phyloP scores from a whole-genome alignment of 2,888 invertebrate species.

The Hemaris fuciformis region DNA sequence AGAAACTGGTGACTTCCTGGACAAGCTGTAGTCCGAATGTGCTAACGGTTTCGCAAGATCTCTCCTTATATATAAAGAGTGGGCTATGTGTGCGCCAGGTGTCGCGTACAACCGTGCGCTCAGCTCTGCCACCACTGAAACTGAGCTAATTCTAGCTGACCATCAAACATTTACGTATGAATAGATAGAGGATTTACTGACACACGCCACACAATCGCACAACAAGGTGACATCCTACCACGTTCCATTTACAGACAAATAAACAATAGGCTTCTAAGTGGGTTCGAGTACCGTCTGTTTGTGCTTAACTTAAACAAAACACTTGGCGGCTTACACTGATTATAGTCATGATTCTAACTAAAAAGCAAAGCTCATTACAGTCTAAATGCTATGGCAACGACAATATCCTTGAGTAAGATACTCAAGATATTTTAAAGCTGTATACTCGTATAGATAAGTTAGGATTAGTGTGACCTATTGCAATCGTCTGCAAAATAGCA shows the following conservation, averaged over 20 bases:
- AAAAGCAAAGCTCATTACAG: neutral
- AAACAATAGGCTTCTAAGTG: slow-evolving; percentile 14
- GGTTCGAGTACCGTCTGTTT: slow-evolving; percentile 12
- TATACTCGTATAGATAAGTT: neutral
- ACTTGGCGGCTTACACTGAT: neutral
- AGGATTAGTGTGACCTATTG: neutral
- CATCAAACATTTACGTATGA: slow-evolving; percentile 66
- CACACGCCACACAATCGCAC: slow-evolving; percentile 49
- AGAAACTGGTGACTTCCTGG: slow-evolving; percentile 73
- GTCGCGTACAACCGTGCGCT: slow-evolving; percentile 50
- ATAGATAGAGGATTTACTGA: slow-evolving; percentile 53
- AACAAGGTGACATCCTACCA: slow-evolving; percentile 28
- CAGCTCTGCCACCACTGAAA: slow-evolving; percentile 60
- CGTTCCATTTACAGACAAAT: slow-evolving; percentile 15
- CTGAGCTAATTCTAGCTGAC: slow-evolving; percentile 67
- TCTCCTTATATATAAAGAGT: slow-evolving; percentile 71
- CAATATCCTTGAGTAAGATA: neutral
- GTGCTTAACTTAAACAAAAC: neutral
- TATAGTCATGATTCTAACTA: neutral
- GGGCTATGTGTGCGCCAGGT: slow-evolving; percentile 48
- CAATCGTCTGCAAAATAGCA: slow-evolving; percentile 9
- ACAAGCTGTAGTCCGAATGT: slow-evolving; percentile 71
- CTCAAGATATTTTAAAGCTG: neutral
- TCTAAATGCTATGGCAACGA: neutral
- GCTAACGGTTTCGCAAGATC: slow-evolving; percentile 75